These are phyloP conservation scores for Drepana falcataria DNA, from an alignment of 2,888 invertebrate genomes.

Conservation along the genomic window DNA sequence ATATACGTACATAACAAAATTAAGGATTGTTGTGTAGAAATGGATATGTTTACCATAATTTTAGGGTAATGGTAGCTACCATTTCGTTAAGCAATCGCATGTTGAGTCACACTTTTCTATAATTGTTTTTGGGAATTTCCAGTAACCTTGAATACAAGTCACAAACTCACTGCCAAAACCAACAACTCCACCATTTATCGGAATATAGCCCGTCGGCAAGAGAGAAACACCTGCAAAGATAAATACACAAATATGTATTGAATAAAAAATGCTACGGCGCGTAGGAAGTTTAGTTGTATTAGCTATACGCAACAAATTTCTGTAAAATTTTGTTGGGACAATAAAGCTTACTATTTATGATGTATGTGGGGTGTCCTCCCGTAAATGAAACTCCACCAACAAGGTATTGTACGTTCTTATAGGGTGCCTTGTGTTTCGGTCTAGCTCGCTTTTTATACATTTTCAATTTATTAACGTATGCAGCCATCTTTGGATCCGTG, in stretches of 20 bases:
- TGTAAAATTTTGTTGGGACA: too few species aligned
- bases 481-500: conserved; percentile 49
- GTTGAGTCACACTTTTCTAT: conserved; percentile 35
- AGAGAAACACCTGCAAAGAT: conserved; percentile 35
- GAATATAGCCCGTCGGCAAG: conserved; percentile 53
- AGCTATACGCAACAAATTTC: too few species aligned
- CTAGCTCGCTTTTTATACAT: conserved; percentile 52
- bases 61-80: conserved; percentile 30
- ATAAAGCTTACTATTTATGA: conserved; percentile 41
- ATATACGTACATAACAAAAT: not conserved
- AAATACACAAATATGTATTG: not conserved
- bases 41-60: not conserved
- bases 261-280: too few species aligned
- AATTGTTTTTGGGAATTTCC: conserved; percentile 40
- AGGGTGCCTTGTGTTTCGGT: conserved; percentile 35
- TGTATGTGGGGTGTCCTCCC: conserved; percentile 43
- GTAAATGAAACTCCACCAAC: conserved; percentile 42
- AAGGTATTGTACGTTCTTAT: conserved; percentile 46
- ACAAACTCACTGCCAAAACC: conserved; percentile 24
- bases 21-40: not conserved
- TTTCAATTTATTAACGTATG: conserved; percentile 44
- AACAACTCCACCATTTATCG: conserved; percentile 46
- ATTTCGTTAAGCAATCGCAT: conserved; percentile 53
- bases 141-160: conserved; percentile 39
- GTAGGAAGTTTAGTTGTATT: too few species aligned